Conservation (phyloP, 2,888 invertebrate species). For the Lysandra coridon region DNA sequence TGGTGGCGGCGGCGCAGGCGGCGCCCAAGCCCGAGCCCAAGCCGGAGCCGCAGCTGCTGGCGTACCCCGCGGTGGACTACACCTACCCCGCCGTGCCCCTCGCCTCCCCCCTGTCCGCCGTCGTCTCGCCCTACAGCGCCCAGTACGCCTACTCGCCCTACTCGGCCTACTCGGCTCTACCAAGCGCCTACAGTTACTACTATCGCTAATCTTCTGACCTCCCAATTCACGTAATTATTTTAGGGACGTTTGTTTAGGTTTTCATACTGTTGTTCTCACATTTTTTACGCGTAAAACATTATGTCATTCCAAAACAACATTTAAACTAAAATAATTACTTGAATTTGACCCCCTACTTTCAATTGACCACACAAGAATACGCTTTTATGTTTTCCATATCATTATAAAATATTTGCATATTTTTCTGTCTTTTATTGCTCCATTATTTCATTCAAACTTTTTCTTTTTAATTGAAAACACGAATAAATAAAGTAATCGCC, state of each 20-base stretch:
- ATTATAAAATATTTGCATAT: neutral
- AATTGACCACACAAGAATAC: neutral
- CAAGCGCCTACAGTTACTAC: slow-evolving; percentile 44
- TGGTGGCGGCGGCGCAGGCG: slow-evolving; percentile 74
- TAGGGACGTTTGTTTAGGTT: neutral
- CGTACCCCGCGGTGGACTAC: slow-evolving; percentile 60
- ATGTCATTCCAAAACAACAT: neutral
- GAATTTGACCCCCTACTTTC: neutral
- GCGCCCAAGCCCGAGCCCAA: slow-evolving; percentile 62
- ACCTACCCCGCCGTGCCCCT: slow-evolving; percentile 51
- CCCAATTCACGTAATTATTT: neutral
- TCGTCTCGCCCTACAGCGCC: slow-evolving; percentile 54
- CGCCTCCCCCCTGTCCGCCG: slow-evolving; percentile 46
- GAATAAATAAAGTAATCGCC: neutral
- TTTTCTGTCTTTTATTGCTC: neutral
- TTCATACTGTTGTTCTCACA: neutral
- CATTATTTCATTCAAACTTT: neutral
- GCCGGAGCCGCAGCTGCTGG: slow-evolving; percentile 52
- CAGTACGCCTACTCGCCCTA: slow-evolving; percentile 55
- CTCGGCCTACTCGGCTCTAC: slow-evolving; percentile 45
- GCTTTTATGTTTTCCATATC: neutral
- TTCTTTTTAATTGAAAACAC: neutral
- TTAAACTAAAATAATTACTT: neutral
- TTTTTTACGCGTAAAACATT: neutral
- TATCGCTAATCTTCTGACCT: slow-evolving; percentile 43